Percentiles rank a stretch among this genome's conserved stretches.
These are phyloP conservation scores for Virgularia gustaviana DNA, from an alignment of 92 coral and sea anemone species.

Conservation along the genomic window DNA sequence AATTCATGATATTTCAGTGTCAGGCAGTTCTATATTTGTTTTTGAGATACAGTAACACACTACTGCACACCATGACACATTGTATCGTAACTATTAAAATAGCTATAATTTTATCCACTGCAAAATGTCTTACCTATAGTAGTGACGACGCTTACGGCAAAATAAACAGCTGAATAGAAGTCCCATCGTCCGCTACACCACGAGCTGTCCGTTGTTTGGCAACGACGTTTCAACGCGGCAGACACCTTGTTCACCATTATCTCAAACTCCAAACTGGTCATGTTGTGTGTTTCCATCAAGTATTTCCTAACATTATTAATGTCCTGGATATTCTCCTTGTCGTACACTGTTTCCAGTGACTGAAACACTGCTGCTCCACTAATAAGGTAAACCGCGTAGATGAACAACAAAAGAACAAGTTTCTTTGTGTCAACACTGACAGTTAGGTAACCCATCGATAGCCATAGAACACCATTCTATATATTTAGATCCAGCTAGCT, in stretches of 20 bases:
- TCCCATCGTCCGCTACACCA: conserved; percentile 94
- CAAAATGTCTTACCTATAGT: conserved; percentile 88
- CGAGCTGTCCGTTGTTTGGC: conserved; percentile 70
- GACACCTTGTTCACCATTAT: conserved; percentile 67
- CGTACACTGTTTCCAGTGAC: conserved; percentile 84
- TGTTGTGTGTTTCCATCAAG: conserved; percentile 60
- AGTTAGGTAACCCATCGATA: conserved; percentile 67
- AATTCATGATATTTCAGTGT: no score
- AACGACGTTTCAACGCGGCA: conserved; percentile 72
- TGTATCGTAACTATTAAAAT: no score
- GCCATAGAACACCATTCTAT: conserved; percentile 54
- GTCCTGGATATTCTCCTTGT: conserved; percentile 53
- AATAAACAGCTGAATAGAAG: conserved; percentile 89
- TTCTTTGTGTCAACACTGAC: conserved; percentile 74
- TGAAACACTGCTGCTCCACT: conserved; percentile 95
- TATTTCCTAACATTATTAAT: conserved; percentile 63
- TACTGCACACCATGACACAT: neutral
- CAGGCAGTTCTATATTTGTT: no score
- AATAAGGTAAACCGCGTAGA: conserved; percentile 76
- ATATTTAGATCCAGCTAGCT: neutral
- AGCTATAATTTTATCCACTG: no score
- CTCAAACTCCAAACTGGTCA: conserved; percentile 72
- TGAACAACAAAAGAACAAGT: conserved; percentile 58
- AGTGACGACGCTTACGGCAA: conserved; percentile 95
- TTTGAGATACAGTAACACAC: neutral